Conservation (phyloP, 2,113 vertebrate genomes). For the Marmota flaviventris region DNA sequence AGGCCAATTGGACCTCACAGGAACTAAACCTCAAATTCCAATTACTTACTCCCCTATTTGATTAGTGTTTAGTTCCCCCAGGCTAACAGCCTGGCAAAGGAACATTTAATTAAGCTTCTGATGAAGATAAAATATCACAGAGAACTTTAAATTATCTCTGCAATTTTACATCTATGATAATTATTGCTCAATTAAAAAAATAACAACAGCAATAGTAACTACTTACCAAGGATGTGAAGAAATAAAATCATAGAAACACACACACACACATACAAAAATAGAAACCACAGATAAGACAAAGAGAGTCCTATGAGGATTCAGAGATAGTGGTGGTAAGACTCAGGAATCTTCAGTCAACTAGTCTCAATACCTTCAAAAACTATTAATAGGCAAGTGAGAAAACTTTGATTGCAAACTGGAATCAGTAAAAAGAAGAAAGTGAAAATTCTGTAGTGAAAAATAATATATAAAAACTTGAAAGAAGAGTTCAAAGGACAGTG, state of each 20-base stretch:
- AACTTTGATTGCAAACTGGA: background rate
- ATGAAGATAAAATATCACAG: background rate
- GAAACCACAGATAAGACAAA: background rate
- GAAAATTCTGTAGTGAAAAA: background rate
- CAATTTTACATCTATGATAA: background rate
- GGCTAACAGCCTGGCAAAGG: conserved; percentile 38
- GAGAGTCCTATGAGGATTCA: background rate
- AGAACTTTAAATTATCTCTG: conserved; percentile 35
- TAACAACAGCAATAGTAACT: background rate
- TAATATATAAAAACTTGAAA: background rate
- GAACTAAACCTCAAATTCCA: background rate
- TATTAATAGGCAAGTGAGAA: background rate
- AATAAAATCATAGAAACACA: background rate
- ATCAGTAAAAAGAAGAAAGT: background rate
- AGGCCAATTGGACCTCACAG: background rate
- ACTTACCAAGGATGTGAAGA: background rate
- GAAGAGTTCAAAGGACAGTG: background rate
- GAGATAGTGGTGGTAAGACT: accelerated
- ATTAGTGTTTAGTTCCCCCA: conserved; percentile 19
- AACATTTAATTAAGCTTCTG: conserved; percentile 55
- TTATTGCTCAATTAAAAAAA: background rate
- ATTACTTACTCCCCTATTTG: conserved; percentile 46
- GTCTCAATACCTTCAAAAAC: background rate
- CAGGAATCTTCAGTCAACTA: background rate
- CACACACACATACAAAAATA: background rate